Percentiles rank a stretch among this genome's conserved stretches.
Evolutionary conservation across 2,888 invertebrate genomes (phyloP).

Genomic region (Drosophila siamana): DNA sequence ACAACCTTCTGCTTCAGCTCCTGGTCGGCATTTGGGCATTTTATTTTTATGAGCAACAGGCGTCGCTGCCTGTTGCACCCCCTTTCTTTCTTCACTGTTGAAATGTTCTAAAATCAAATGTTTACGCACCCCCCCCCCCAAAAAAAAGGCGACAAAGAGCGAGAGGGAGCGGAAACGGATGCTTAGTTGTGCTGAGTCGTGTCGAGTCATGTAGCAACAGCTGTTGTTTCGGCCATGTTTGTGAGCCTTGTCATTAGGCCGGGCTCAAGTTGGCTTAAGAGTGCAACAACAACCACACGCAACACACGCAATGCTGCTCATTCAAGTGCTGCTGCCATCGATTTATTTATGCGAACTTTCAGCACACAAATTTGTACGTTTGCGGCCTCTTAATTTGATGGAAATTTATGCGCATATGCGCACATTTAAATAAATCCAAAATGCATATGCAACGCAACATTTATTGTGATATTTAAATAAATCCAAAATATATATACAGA

Average conservation of each 20-base stretch:
- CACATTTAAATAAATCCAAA: no score
- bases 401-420: background rate
- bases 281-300: no score
- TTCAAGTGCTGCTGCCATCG: no score
- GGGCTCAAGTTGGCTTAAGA: constrained; percentile 48
- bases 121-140: constrained; percentile 47
- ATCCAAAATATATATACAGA: no score
- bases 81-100: no score
- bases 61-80: no score
- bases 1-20: no score
- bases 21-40: constrained; percentile 1
- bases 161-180: constrained; percentile 11
- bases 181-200: constrained; percentile 54
- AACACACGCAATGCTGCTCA: no score
- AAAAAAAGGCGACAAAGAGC: background rate
- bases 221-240: constrained; percentile 73
- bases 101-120: constrained; percentile 69
- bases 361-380: no score
- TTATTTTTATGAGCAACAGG: constrained; percentile 57
- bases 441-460: no score
- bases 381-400: background rate
- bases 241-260: constrained; percentile 43
- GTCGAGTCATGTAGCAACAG: constrained; percentile 76
- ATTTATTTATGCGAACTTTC: background rate
- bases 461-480: no score